A percentile compares a stretch with the other conserved stretches of the same genome.
These are phyloP conservation scores for Typhlomys cinereus DNA, from an alignment of 2,113 vertebrate species.

Conservation along the genomic window DNA sequence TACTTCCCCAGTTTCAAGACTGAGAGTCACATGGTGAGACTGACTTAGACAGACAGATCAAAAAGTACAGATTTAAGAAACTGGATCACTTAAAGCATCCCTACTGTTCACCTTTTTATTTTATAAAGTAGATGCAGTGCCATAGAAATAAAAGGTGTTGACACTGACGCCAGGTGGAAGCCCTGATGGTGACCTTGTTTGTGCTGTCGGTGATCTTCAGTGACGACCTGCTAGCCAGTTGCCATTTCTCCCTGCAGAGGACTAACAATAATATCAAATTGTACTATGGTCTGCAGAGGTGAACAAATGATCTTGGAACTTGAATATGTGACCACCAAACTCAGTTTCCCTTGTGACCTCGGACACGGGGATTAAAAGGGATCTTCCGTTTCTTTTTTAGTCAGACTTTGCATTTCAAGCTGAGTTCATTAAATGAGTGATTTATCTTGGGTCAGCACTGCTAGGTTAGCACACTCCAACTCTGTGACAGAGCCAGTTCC, in stretches of 20 bases:
- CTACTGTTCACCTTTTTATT: background rate
- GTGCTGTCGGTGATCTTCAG: background rate
- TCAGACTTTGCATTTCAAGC: background rate
- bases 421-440: constrained; percentile 38
- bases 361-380: constrained; percentile 16
- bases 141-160: background rate
- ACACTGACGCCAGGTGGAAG: background rate
- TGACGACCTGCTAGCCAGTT: background rate
- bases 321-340: constrained; percentile 43
- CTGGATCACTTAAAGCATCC: background rate
- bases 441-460: constrained; percentile 36
- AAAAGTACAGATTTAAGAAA: background rate
- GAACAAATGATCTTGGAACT: constrained; percentile 36
- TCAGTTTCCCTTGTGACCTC: constrained; percentile 51
- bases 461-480: background rate
- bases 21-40: background rate
- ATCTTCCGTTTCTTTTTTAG: constrained; percentile 1
- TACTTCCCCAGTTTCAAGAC: background rate
- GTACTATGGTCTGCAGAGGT: background rate
- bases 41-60: background rate
- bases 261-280: constrained; percentile 35
- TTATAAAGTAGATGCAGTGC: background rate
- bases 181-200: background rate
- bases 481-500: background rate
- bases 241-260: background rate